Evolutionary conservation across 2,113 vertebrate species (phyloP), one percentile per base, ranked within the genome.

Genomic region (Peucedramus taeniatus): DNA sequence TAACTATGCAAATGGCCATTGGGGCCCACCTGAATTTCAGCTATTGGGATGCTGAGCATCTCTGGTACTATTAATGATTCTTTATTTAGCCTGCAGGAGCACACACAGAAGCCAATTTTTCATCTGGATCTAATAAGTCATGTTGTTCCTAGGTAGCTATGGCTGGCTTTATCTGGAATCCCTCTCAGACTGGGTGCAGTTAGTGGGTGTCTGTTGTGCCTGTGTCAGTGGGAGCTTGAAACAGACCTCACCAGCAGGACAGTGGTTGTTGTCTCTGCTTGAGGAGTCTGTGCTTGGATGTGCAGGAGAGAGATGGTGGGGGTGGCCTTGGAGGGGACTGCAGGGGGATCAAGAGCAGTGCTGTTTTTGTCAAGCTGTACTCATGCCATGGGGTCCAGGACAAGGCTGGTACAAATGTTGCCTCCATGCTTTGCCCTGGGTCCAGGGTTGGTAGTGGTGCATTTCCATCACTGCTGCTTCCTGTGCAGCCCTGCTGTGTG

Each of bases 401-500:
- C 1, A 9, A 59, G 31, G 28, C 11, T 93, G 19, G 8, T 59
- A 56, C 54, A 42, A 42, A n/a, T 0, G 0, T 28, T 78, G 35
- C 35, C 45, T 45, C 39, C 1, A 0, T 50, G 8, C 21, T 2
- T 35, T 70, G 33, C 59, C 54, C 33, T 17, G 50, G 47, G 44
- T 12, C 15, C 37, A 16, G 75, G 64, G 44, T 4, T 75, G 61
- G 47, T 13, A 30, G 17, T 4, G 28, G 6, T 37, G 50, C 40
- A 13, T 64, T 84, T 50, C 70, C 54, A 61, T 77, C 54, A 7
- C 33, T 61, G 45, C 65, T 87, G 59, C 54, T 21, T n/a, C 12
- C 39, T 28, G 47, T 1, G 1, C 0, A 2, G 45, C 31, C 23
- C 13, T 27, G 7, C 19, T 54, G 6, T 35, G 27, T 51, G 60